phyloP scores from a whole-genome alignment of 2,888 invertebrate genomes.

The Trichogramma evanescens region DNA sequence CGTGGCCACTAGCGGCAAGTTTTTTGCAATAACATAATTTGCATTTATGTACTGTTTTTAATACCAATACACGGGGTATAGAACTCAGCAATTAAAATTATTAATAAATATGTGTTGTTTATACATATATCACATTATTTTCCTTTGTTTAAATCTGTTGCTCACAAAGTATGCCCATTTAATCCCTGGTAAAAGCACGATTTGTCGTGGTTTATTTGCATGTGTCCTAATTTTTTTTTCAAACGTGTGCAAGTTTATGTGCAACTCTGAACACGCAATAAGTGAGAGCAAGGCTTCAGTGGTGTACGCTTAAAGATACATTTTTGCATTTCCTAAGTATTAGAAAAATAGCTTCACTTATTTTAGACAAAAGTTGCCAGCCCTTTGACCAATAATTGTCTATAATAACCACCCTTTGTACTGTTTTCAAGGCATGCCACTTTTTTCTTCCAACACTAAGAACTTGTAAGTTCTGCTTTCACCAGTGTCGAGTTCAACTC shows the following conservation, averaged over 20 bases:
- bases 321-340: constrained; percentile 42
- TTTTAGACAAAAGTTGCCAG: constrained; percentile 47
- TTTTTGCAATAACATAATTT: constrained; percentile 9
- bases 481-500: not conserved
- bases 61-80: constrained; percentile 7
- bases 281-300: constrained; percentile 48
- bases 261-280: constrained; percentile 25
- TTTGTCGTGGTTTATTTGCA: constrained; percentile 26
- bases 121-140: constrained; percentile 29
- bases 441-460: constrained; percentile 43
- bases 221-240: not conserved
- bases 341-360: constrained; percentile 46
- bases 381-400: constrained; percentile 44
- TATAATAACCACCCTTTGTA: constrained; percentile 46
- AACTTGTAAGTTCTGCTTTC: constrained; percentile 20
- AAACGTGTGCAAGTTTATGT: not conserved
- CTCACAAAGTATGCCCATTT: constrained; percentile 43
- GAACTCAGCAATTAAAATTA: constrained; percentile 9
- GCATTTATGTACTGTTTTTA: not conserved
- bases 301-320: constrained; percentile 35
- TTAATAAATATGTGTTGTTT: constrained; percentile 26
- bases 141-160: constrained; percentile 30
- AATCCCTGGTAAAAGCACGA: constrained; percentile 45
- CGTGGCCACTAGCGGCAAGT: constrained; percentile 30
- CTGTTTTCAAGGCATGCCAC: constrained; percentile 50